Evolutionary conservation across 2,797 vertebrate species (phyloP), one percentile per base, ranked within the genome.

Genomic region (Amazona ochrocephala): DNA sequence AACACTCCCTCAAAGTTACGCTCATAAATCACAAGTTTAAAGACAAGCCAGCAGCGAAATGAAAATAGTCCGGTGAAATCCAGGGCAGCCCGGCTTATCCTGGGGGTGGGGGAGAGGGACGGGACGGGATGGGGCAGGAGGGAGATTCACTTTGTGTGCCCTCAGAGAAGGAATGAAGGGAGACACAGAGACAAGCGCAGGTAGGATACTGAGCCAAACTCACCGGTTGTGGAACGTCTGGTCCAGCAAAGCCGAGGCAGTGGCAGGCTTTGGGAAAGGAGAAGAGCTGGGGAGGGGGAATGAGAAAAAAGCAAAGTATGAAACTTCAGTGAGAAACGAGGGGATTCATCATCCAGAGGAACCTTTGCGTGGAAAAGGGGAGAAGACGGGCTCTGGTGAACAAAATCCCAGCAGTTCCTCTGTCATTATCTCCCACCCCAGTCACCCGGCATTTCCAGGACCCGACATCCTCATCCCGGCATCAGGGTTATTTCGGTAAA

Each of bases 161-260:
- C 82, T 48, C 47, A 13, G 58, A 70, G 75, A 27, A 71, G 67
- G 58, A 76, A 60, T 34, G 75, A 67, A 39, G n/a, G 27, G 82
- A 68, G 48, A 18, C 47, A 23, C 8, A 47, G 82, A 51, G 42
- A 44, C 18, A 54, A 10, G 23, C 24, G 71, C 20, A 90, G 73
- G 89, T 37, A 66, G 87, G 73, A 62, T 5, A 44, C 53, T 65
- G 41, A 48, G 53, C 77, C 42, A 54, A 83, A 97, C 98, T 99
- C 97, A 99, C 98, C 98, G 89, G 32, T 84, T 97, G 95, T 97
- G 93, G 92, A 97, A 90, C 91, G 96, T 95, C 96, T 97, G 97
- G 98, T 96, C 90, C 94, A 92, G 95, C 81, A 97, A 95, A 96
- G 95, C 83, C 94, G 95, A 96, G 93, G 94, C 91, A 96, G 95